Evolutionary conservation across 53 echinoderm and acorn worm genomes (phyloP).

Genomic region (Crossaster papposus): DNA sequence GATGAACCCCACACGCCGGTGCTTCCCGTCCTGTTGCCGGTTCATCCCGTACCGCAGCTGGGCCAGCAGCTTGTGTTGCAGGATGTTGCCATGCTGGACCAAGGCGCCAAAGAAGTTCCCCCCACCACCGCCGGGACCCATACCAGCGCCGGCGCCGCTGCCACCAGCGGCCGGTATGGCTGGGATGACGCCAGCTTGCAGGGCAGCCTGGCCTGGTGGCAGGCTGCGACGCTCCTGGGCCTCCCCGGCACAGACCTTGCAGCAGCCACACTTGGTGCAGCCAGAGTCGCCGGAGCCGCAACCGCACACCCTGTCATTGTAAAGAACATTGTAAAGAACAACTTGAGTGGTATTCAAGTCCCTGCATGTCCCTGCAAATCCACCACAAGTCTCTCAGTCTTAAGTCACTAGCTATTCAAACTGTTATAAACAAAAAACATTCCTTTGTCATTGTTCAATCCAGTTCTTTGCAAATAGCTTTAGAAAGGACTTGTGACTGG

Average conservation of each 20-base stretch:
- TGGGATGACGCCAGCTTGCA: not conserved
- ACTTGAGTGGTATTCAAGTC: no score
- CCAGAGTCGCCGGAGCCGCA: conserved; percentile 94
- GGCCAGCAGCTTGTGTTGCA: conserved; percentile 72
- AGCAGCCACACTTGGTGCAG: conserved; percentile 87
- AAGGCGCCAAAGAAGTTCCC: conserved; percentile 56
- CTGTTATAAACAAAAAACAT: no score
- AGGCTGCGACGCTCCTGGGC: conserved; percentile 51
- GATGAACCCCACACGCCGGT: conserved; percentile 55
- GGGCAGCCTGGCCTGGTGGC: conserved; percentile 33
- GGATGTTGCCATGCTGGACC: conserved; percentile 67
- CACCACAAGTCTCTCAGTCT: no score
- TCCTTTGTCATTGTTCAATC: no score
- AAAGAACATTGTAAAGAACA: not conserved
- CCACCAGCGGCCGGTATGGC: no score
- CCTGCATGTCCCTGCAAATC: no score
- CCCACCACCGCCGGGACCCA: not conserved
- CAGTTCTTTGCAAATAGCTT: no score
- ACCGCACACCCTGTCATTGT: conserved; percentile 74
- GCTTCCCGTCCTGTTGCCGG: conserved; percentile 72
- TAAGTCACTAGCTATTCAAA: no score
- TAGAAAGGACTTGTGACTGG: no score
- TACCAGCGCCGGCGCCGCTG: not conserved
- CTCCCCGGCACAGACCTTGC: conserved; percentile 84
- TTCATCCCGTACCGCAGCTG: conserved; percentile 78